A percentile compares a stretch with the other conserved stretches of the same genome.
phyloP scores from a whole-genome alignment of 2,888 invertebrate genomes.

The Endotricha flammealis region DNA sequence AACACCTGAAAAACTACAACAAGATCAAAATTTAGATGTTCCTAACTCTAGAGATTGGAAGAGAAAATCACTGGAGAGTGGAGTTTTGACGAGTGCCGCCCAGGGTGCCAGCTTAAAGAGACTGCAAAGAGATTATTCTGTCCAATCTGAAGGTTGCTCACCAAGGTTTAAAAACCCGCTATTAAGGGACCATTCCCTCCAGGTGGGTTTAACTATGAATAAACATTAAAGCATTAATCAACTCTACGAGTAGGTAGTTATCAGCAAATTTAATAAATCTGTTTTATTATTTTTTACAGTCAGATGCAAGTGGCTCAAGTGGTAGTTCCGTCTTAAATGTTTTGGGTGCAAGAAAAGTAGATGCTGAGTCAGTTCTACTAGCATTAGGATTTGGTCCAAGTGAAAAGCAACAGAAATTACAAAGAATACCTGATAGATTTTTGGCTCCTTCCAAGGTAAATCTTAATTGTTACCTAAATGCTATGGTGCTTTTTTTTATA shows the following conservation, averaged over 20 bases:
- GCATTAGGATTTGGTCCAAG: conserved; percentile 89
- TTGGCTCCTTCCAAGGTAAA: conserved; percentile 89
- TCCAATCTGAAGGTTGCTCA: conserved; percentile 67
- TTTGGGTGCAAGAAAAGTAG: conserved; percentile 88
- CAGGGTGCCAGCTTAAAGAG: conserved; percentile 43
- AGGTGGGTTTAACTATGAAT: conserved; percentile 39
- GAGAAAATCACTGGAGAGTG: conserved; percentile 60
- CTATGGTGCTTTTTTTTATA: background rate
- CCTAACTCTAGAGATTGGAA: conserved; percentile 56
- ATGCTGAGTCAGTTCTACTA: conserved; percentile 92
- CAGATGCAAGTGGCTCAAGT: conserved; percentile 73
- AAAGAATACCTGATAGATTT: conserved; percentile 89
- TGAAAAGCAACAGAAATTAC: conserved; percentile 81
- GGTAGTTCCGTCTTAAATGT: conserved; percentile 90
- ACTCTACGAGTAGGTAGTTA: too few species aligned
- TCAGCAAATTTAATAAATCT: too few species aligned
- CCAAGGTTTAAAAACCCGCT: conserved; percentile 67
- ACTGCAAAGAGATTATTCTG: conserved; percentile 63
- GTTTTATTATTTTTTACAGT: conserved; percentile 35
- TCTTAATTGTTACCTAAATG: too few species aligned
- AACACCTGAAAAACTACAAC: conserved; percentile 28
- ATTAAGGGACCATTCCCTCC: conserved; percentile 68
- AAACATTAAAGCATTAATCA: background rate
- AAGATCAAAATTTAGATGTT: conserved; percentile 54
- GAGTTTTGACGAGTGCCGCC: conserved; percentile 44